Base-by-base conservation (phyloP, 2,113 vertebrate species). In the Phaethon lepturus region DNA sequence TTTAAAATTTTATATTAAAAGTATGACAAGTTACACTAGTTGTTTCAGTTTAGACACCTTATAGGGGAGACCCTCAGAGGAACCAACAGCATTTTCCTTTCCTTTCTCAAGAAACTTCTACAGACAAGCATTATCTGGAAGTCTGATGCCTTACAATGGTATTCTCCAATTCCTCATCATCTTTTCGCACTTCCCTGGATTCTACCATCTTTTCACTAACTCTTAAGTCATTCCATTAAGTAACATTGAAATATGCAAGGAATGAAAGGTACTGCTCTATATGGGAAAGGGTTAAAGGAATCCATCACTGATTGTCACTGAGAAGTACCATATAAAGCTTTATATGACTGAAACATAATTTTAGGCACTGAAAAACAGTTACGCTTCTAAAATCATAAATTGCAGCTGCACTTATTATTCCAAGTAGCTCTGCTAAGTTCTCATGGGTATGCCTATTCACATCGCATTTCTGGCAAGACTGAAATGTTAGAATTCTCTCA, bases 371-470 rank as follows among this genome's bases (percentile, higher is more conserved):
- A 92, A 88, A 96, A 91, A 24, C 33, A 95, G 53, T 64, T 78
- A 67, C 0, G 1, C 17, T 92, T 84, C 73, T 85, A 87, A 92
- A 94, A 95, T 72, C 49, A 20, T 58, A 87, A 92, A 90, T 4
- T 92, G 88, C 86, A 97, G 88, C 75, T 97, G 86, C 88, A 72
- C 33, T 91, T 86, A 60, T 44, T 88, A 95, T 89, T 95, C 79
- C 29, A 91, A 91, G 55, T 64, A 84, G 83, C 60, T 91, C 47
- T 86, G 79, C 72, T 91, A 10, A 67, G 44, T 93, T 87, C 88
- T 91, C 72, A 88, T 88, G 76, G 79, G 56, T 85, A 78, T 81
- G 55, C 62, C 64, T 81, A 64, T 74, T 92, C 92, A 86, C 35
- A 45, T 45, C 2, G 6, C 23, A 63, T 71, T 90, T 93, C 80